Base-by-base conservation (phyloP, 2,888 invertebrate species). In the Perithous albicinctus region DNA sequence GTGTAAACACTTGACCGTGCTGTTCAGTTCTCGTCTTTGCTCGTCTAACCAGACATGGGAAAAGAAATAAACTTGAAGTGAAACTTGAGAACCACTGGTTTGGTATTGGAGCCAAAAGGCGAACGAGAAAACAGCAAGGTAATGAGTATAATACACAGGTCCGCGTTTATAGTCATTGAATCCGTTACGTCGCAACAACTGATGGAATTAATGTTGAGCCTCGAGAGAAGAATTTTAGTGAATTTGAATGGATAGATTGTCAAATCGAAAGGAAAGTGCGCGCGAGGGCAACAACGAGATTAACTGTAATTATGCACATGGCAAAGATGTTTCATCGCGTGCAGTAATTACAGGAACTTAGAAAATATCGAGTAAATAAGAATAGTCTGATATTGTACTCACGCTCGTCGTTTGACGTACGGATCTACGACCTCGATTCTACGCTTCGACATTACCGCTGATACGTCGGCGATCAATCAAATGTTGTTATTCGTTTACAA, bases 351-450 rank as follows among this genome's bases (percentile, higher is more conserved):
- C 32, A 54, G 43, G 10, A 72, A 70, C 69, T 59, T 51, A 23
- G 7, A 32, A 35, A 43, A 61, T 66, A 10, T 66, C 35, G 41
- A 41, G 23, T 61, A 54, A 63, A 54, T 61, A 84, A 76, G 12
- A 20, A 78, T 75, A 67, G 76, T 18, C 38, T 20, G 56, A n/a
- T 61, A 32, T 10, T 78, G 41, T 85, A 93, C 94, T 94, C 93
- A 97, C 97, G 95, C 94, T 93, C 95, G 96, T 93, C 96, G 95
- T 93, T 96, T 96, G 79, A 96, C 94, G 91, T 97, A 97, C 2
- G 97, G 97, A 90, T 97, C 97, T 90, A 96, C 95, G 84, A 97
- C 96, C 94, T 97, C 97, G 91, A 97, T 97, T 92, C 97, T 95
- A 88, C 97, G 94, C 93, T 97, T 97, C 59, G 97, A 97, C 97